These are phyloP conservation scores for Shinisaurus crocodilurus DNA, from an alignment of 2,113 vertebrate genomes.

Conservation along the genomic window DNA sequence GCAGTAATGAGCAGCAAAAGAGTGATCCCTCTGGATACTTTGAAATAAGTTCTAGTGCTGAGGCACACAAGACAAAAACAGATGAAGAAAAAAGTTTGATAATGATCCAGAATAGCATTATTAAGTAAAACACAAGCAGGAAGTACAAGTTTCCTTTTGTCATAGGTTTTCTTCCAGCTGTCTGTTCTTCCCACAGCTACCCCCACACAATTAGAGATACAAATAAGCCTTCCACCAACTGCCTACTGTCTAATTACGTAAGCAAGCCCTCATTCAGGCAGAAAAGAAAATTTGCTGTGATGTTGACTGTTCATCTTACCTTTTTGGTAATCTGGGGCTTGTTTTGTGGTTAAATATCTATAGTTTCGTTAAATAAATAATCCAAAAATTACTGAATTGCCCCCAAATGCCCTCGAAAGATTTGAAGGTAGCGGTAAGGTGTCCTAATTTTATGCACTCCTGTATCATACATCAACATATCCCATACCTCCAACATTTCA, in stretches of 20 bases:
- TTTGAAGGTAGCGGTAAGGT: neutral
- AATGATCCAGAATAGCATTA: conserved; percentile 58
- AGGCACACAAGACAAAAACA: conserved; percentile 65
- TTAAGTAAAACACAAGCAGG: conserved; percentile 57
- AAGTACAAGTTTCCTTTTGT: conserved; percentile 64
- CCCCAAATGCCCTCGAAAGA: neutral
- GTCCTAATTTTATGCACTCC: neutral
- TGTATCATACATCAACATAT: neutral
- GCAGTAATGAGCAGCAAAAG: conserved; percentile 54
- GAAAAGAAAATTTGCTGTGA: conserved; percentile 45
- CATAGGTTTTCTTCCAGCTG: conserved; percentile 65
- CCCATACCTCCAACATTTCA: neutral
- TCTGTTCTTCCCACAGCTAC: conserved; percentile 50
- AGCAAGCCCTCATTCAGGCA: conserved; percentile 26
- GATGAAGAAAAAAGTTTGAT: conserved; percentile 66
- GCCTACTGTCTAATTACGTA: conserved; percentile 52
- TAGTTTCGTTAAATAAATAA: neutral
- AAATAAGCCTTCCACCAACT: conserved; percentile 45
- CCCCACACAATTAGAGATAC: conserved; percentile 59
- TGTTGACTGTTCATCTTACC: conserved; percentile 26
- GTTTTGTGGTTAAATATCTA: neutral
- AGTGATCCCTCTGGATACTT: conserved; percentile 64
- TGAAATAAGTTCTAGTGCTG: conserved; percentile 55
- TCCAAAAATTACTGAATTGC: neutral
- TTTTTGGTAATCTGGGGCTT: conserved; percentile 16